Evolutionary conservation across 1,140 invertebrate species (phyloP), one percentile per base, ranked within the genome.

Genomic region (Drosophila yakuba): DNA sequence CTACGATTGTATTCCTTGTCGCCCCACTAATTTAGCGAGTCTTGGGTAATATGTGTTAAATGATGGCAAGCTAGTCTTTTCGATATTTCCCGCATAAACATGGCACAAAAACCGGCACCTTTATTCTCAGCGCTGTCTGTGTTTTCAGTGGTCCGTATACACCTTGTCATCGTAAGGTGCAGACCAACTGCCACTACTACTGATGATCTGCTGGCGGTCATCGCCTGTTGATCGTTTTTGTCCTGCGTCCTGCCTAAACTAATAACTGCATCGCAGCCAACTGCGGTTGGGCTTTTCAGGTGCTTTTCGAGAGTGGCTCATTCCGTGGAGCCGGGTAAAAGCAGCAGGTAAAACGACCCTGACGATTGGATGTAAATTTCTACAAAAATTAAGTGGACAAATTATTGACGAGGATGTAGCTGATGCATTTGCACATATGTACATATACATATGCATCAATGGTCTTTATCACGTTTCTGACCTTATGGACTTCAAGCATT

Each of bases 221-320:
- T 71, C 23, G 41, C 44, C 25, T 72, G 44, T 36, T 58, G 68
- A 58, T 83, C 56, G 62, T 11, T 43, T 41, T 60, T 50, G 44
- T 63, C 59, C 59, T 80, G 51, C 59, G 48, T 63, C 59, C 59
- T 80, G 51, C 59, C 63, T 43, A 81, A 84, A 81, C 80, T 91
- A 80, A 83, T 88, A 91, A 88, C 79, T 89, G 39, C 74, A 62
- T 44, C 74, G 63, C 20, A 20, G 20, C 20, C 20, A 20, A 20
- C 20, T 90, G 82, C 77, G 82, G 82, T 78, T 69, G 50, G 52
- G 44, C 64, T 60, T 73, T 69, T 82, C 88, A 91, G 80, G 74
- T 91, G 88, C 63, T 78, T 79, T 83, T 64, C 48, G 43, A 72
- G 52, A 74, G 51, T 50, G 73, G 47, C 35, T 73, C 58, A 51